Evolutionary conservation across 1,140 invertebrate genomes (phyloP), one percentile per base, ranked within the genome.

Genomic region (Diorhabda sublineata): DNA sequence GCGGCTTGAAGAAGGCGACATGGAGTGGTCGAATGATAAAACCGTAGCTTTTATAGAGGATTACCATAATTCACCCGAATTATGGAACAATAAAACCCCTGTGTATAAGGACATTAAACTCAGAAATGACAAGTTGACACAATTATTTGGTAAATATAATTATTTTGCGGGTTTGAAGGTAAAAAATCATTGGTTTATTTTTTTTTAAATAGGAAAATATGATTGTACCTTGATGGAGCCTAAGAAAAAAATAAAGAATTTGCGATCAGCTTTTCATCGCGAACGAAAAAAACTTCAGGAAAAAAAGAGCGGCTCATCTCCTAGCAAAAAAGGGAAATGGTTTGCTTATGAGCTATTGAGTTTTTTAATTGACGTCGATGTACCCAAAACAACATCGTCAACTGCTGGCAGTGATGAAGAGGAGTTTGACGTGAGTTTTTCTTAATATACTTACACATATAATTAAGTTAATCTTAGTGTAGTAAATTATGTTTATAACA

Each of bases 111-210:
- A 60, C n/a, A 44, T 61, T 44, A 61, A 42, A 42, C 5, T 60
- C 5, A 67, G 60, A 67, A 45, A 67, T 67, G 66, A 61, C 43
- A 67, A 67, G 66, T 44, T 67, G 59, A 67, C 60, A 58, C 57
- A 67, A 56, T 47, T 64, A 56, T 9, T 44, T 11, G 42, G 11
- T 64, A 61, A 61, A 61, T 61, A 44, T 61, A 44, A 61, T 42
- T 61, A 61, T 61, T n/a, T 41, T 61, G 41, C 43, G 60, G 43
- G 9, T 9, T n/a, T 61, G 43, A 41, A 61, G 60, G 43, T 61
- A 4, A 42, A 44, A 61, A 61, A 61, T 61, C 9, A 42, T n/a
- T 57, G 9, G 56, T 57, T 5, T 57, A n/a, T n/a, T 57, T 57
- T 57, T n/a, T 57, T 57, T n/a, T 57, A 4, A n/a, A n/a, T 57